phyloP scores from a whole-genome alignment of 2,113 vertebrate species.

The Gopherus flavomarginatus region DNA sequence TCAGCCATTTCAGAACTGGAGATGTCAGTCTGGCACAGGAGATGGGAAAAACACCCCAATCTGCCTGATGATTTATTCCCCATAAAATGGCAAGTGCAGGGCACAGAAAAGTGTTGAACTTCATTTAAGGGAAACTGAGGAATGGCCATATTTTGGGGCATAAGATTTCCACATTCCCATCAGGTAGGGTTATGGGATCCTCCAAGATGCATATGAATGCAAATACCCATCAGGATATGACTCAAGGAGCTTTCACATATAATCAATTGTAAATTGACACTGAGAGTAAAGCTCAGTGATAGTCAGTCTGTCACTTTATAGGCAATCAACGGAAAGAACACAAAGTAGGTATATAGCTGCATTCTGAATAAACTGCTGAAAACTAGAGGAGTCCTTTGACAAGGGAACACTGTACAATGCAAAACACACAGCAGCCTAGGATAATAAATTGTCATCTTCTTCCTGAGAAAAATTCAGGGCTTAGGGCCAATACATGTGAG shows the following conservation, averaged over 20 bases:
- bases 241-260: not conserved
- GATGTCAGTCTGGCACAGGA: not conserved
- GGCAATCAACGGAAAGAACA: not conserved
- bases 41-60: not conserved
- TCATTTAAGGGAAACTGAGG: not conserved
- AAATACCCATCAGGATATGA: not conserved
- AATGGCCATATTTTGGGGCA: not conserved
- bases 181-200: not conserved
- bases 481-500: not conserved
- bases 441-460: not conserved
- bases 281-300: not conserved
- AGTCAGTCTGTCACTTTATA: not conserved
- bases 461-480: not conserved
- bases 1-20: not conserved
- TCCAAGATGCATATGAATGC: not conserved
- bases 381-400: not conserved
- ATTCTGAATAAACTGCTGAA: not conserved
- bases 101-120: not conserved
- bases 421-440: not conserved
- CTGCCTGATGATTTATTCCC: not conserved
- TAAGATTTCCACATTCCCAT: not conserved
- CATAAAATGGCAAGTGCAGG: not conserved
- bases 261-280: not conserved
- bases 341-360: rapidly evolving
- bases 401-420: not conserved